A percentile compares a stretch with the other conserved stretches of the same genome.
Evolutionary conservation across 2,113 vertebrate genomes (phyloP).

Genomic region (Proteles cristata): DNA sequence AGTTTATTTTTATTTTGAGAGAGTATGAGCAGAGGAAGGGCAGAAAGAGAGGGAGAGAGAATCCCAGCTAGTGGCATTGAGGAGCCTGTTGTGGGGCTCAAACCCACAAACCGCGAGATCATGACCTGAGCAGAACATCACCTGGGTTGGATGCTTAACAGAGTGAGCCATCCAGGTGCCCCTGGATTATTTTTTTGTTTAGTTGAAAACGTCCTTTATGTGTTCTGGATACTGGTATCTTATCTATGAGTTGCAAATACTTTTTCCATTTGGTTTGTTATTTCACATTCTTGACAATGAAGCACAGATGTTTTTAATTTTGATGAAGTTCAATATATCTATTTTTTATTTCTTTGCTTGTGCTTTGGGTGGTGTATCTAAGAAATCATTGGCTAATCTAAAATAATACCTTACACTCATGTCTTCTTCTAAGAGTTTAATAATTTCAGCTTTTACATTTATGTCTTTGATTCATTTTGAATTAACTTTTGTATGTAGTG

Average conservation of each 20-base stretch:
- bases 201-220: slow-evolving; percentile 24
- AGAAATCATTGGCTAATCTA: not conserved
- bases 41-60: no score
- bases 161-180: no score
- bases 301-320: not conserved
- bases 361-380: not conserved
- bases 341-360: not conserved
- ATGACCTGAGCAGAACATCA: no score
- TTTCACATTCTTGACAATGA: slow-evolving; percentile 16
- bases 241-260: slow-evolving; percentile 25
- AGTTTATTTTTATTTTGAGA: no score
- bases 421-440: slow-evolving; percentile 12
- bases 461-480: not conserved
- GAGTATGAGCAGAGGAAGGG: no score
- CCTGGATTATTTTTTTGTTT: not conserved
- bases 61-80: no score
- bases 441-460: not conserved
- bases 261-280: not conserved
- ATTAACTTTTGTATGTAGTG: not conserved
- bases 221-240: not conserved
- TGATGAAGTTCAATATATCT: not conserved
- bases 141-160: no score
- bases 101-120: no score
- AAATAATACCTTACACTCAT: not conserved
- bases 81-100: no score